phyloP scores from a whole-genome alignment of 2,113 vertebrate species.

The Pteropus alecto region DNA sequence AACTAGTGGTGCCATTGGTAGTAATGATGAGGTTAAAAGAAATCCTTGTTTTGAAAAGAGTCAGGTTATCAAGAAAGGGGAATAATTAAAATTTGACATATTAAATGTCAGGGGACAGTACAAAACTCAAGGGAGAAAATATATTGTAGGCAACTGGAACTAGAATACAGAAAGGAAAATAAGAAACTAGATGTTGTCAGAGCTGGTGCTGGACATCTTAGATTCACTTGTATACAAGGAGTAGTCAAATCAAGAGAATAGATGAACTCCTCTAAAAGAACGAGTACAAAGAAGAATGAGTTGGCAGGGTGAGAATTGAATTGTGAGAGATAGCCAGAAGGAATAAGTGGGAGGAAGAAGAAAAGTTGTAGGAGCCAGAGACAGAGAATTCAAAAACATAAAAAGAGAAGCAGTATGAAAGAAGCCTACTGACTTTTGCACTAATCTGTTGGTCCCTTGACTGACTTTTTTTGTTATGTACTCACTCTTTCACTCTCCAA shows the following conservation, averaged over 20 bases:
- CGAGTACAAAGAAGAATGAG: conserved; percentile 29
- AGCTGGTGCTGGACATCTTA: background rate
- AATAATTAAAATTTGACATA: conserved; percentile 47
- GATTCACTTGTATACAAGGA: conserved; percentile 12
- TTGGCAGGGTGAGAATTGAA: background rate
- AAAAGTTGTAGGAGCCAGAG: background rate
- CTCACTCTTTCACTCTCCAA: conserved; percentile 10
- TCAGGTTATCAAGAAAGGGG: background rate
- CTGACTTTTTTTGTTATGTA: conserved; percentile 15
- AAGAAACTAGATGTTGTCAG: background rate
- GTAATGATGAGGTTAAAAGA: background rate
- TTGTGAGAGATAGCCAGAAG: conserved; percentile 26
- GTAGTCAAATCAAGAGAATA: conserved; percentile 40
- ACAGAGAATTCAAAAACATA: conserved; percentile 37
- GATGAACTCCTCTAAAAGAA: conserved; percentile 7
- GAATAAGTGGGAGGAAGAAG: conserved; percentile 43
- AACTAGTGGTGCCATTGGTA: background rate
- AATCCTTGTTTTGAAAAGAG: conserved; percentile 44
- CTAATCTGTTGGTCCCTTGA: conserved; percentile 32
- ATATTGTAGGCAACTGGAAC: conserved; percentile 10
- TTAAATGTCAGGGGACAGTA: conserved; percentile 42
- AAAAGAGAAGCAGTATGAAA: conserved; percentile 41
- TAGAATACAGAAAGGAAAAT: conserved; percentile 41
- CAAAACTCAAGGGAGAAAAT: conserved; percentile 18
- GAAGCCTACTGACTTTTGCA: conserved; percentile 47